Base-by-base conservation (phyloP, 2,888 invertebrate species). In the Lochmaea crataegi region DNA sequence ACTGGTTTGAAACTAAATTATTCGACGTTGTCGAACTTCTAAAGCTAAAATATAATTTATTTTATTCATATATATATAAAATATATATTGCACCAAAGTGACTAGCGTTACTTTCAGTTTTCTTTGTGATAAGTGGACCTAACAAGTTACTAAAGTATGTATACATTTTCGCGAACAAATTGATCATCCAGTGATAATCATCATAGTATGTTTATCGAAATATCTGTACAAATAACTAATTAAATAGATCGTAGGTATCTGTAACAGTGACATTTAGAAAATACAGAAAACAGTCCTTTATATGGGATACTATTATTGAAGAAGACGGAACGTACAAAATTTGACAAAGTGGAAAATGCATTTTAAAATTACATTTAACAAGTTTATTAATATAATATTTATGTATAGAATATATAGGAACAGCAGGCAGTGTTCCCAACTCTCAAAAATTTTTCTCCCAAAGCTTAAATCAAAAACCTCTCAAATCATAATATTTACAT, bases 21-120 rank as follows among this genome's bases (percentile, higher is more conserved):
- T 32, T 32, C 0, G 6, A 5, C 32, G 32, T 32, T 32, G 7
- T 32, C 7, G 5, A 32, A 32, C 7, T 32, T 32, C 32, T n/a
- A 5, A 4, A 14, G 5, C n/a, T 2, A 1, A 14, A 12, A 48
- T 48, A 48, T 2, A 48, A 48, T 48, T 48, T n/a, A 45, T 45
- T n/a, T 48, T 48, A 5, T 48, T 32, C 32, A 32, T 7, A 32
- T 22, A 22, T n/a, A 22, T 22, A 22, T 22, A 7, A 7, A 32
- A 32, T 1, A 48, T 14, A 48, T 48, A 48, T 48, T 48, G 48
- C 48, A 48, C 48, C 48, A n/a, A 48, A 48, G n/a, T 48, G 48
- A 48, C n/a, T 48, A 48, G n/a, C n/a, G n/a, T 48, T 48, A 48
- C 48, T 48, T 48, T 48, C 48, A 48, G 48, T 48, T 48, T 48